Base-by-base conservation (phyloP, 92 coral and sea anemone species). In the Nematostella vectensis region DNA sequence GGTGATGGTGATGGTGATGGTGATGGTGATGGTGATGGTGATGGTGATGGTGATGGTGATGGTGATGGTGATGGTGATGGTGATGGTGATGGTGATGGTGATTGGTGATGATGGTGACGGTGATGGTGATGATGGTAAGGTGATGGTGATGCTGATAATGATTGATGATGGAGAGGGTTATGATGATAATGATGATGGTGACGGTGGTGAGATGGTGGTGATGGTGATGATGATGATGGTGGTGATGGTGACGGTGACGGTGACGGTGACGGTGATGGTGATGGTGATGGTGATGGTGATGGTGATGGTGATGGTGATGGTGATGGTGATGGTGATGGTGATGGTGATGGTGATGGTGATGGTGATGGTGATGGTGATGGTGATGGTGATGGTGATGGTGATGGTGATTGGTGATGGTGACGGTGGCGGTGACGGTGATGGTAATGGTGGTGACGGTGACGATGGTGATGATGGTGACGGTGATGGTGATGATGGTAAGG, bases 281-380 rank as follows among this genome's bases (percentile, higher is more conserved):
- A 19, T 9, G 54, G 6, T 10, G 54, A 48, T 48, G 54, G 21
- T 9, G 54, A 48, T 9, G 54, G 6, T 10, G 21, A 48, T 48
- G 54, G 8, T 9, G 54, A 48, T 48, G 54, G 21, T 10, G 54
- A 48, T 19, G 54, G 21, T 37, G 44, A 37, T 37, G 44, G n/a
- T 37, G 44, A 37, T 37, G 44, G n/a, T 37, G 44, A 37, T 37
- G 44, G n/a, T 37, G 44, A 37, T 37, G 44, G n/a, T 37, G 44
- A 37, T 37, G 44, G n/a, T 37, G 44, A 37, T 37, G 44, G 44
- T 10, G 10, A 16, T 10, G 10, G 44, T 10, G 10, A n/a, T n/a
- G n/a, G n/a, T n/a, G n/a, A n/a, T n/a, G n/a, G n/a, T n/a, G n/a
- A n/a, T n/a, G n/a, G n/a, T n/a, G 44, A 37, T 37, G 44, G n/a